Percentiles rank a stretch among this genome's conserved stretches.
Conservation (phyloP, 2,113 vertebrate genomes). For the Aspidoscelis tigris region DNA sequence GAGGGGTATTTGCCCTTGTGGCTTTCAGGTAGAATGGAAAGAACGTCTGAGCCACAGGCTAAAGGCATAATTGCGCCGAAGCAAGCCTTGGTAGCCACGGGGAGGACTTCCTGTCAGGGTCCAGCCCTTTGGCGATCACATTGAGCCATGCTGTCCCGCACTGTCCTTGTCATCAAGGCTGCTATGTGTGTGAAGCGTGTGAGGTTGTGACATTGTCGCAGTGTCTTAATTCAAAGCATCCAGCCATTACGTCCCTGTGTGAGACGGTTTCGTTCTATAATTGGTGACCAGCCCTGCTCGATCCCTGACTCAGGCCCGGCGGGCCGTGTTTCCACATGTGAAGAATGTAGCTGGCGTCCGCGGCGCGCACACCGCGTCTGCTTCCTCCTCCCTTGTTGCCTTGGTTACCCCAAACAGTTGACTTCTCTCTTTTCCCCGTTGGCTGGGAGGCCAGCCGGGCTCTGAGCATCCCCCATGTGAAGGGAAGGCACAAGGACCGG, state of each 20-base stretch:
- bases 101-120: background rate
- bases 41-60: no score
- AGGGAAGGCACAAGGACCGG: constrained; percentile 30
- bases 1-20: no score
- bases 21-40: no score
- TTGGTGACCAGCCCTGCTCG: background rate
- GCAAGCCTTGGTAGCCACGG: no score
- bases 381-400: constrained; percentile 58
- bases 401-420: constrained; percentile 71
- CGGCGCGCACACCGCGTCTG: background rate
- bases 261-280: constrained; percentile 32
- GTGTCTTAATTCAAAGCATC: constrained; percentile 23
- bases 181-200: background rate
- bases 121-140: background rate
- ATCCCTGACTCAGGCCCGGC: background rate
- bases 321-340: constrained; percentile 34
- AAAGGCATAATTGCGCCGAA: no score
- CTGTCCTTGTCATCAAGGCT: background rate
- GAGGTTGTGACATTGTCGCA: background rate
- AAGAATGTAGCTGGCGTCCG: constrained; percentile 35
- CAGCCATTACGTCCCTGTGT: constrained; percentile 46
- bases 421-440: constrained; percentile 52
- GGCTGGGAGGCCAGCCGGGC: constrained; percentile 7
- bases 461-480: constrained; percentile 45
- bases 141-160: background rate